These are phyloP conservation scores for Engystomops pustulosus DNA, from an alignment of 2,113 vertebrate genomes.

Conservation along the genomic window DNA sequence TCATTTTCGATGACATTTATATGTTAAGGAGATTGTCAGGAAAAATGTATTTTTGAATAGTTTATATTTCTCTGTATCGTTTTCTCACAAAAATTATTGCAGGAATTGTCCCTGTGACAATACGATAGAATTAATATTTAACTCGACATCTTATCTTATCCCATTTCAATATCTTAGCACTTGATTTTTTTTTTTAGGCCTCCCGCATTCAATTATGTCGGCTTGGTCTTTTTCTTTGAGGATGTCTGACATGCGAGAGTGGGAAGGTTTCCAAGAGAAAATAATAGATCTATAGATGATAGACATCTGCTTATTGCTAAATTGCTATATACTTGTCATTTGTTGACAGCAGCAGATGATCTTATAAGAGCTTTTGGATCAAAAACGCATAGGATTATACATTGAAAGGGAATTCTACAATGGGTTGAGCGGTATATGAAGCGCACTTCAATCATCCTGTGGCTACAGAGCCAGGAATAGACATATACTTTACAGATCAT, in stretches of 20 bases:
- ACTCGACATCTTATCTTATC: slow-evolving; percentile 1
- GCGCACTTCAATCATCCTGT: neutral
- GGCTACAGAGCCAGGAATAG: slow-evolving; percentile 12
- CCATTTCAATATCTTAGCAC: slow-evolving; percentile 3
- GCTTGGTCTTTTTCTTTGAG: slow-evolving; percentile 9
- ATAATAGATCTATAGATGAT: slow-evolving; percentile 36
- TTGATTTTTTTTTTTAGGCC: slow-evolving; percentile 3
- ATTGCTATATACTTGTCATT: slow-evolving; percentile 57
- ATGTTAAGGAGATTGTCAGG: neutral
- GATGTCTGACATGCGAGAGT: neutral
- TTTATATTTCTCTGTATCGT: neutral
- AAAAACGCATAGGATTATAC: slow-evolving; percentile 41
- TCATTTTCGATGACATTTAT: neutral
- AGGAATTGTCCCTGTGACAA: slow-evolving; percentile 23
- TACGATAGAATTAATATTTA: slow-evolving; percentile 36
- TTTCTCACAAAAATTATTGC: slow-evolving; percentile 7
- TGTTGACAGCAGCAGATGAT: slow-evolving; percentile 52
- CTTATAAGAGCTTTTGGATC: slow-evolving; percentile 48
- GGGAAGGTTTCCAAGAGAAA: slow-evolving; percentile 40
- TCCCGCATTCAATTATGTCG: neutral
- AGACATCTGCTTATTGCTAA: slow-evolving; percentile 55
- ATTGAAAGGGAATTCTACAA: slow-evolving; percentile 33
- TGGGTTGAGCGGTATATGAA: slow-evolving; percentile 14
- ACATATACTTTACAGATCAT: neutral
- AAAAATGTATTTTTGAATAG: neutral